Evolutionary conservation across 2,888 invertebrate genomes (phyloP).

Genomic region (Drosophila phalerata): DNA sequence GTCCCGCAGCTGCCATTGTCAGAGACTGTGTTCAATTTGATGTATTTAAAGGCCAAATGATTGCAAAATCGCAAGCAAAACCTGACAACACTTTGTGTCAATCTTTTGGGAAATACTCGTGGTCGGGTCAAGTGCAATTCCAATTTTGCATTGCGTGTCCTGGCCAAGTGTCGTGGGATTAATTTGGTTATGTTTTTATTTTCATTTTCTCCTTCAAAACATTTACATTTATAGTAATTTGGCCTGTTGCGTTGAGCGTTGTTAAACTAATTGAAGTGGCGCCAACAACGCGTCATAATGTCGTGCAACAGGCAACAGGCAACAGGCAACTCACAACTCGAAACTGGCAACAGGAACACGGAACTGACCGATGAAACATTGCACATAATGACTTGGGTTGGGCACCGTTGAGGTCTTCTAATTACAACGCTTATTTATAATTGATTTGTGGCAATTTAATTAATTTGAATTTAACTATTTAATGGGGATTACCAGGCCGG

Average conservation of each 20-base stretch:
- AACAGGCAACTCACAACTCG: slow-evolving; percentile 14
- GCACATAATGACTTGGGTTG: slow-evolving; percentile 31
- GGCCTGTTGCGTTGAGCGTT: slow-evolving; percentile 57
- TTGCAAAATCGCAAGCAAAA: slow-evolving; percentile 64
- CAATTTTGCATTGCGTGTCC: slow-evolving; percentile 49
- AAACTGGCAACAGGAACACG: slow-evolving; percentile 25
- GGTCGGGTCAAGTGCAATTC: slow-evolving; percentile 49
- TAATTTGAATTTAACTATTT: slow-evolving; percentile 82
- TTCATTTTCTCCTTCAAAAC: slow-evolving; percentile 39
- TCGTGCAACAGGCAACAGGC: slow-evolving; percentile 74
- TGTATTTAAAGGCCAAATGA: slow-evolving; percentile 46
- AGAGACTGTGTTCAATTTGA: slow-evolving; percentile 37
- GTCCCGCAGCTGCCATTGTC: slow-evolving; percentile 44
- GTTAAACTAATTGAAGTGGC: slow-evolving; percentile 78
- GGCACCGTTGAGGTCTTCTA: slow-evolving; percentile 73
- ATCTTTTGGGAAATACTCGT: slow-evolving; percentile 43
- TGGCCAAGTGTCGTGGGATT: slow-evolving; percentile 66
- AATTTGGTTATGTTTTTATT: slow-evolving; percentile 63
- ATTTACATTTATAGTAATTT: slow-evolving; percentile 65
- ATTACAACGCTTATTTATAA: slow-evolving; percentile 81
- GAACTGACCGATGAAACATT: slow-evolving; percentile 13
- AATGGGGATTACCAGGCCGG: slow-evolving; percentile 76
- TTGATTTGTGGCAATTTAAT: slow-evolving; percentile 82
- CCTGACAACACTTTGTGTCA: slow-evolving; percentile 29
- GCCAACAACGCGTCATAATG: slow-evolving; percentile 51